A percentile compares a stretch with the other conserved stretches of the same genome.
Evolutionary conservation across 2,797 vertebrate species (phyloP).

Genomic region (Etheostoma nigrum): DNA sequence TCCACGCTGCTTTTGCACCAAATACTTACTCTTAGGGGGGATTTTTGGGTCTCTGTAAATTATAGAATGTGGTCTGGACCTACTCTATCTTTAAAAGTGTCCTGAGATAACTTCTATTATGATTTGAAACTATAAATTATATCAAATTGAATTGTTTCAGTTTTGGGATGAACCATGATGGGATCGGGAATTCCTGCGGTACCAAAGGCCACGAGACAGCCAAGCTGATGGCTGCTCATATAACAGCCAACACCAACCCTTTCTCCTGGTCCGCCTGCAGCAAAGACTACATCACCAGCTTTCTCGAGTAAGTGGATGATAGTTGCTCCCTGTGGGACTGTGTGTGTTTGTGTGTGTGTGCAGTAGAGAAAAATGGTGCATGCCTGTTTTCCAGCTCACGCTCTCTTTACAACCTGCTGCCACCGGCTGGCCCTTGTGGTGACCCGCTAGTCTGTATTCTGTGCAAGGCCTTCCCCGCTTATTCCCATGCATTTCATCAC

Average conservation of each 20-base stretch:
- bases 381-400: constrained; percentile 51
- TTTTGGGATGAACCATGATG: constrained; percentile 99
- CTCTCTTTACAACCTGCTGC: constrained; percentile 57
- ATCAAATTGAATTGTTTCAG: constrained; percentile 76
- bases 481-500: constrained; percentile 61
- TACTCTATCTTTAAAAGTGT: no score
- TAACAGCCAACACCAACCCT: constrained; percentile 99
- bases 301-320: constrained; percentile 96
- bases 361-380: constrained; percentile 40
- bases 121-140: no score
- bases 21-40: no score
- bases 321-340: constrained; percentile 47
- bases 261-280: constrained; percentile 99
- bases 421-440: constrained; percentile 56
- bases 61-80: no score
- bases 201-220: constrained; percentile 98
- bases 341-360: constrained; percentile 28
- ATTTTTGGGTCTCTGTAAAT: no score
- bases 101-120: no score
- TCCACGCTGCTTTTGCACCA: no score
- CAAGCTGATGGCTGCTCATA: constrained; percentile 99
- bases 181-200: constrained; percentile 97
- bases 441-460: constrained; percentile 47
- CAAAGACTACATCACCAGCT: constrained; percentile 99
- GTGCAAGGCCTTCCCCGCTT: constrained; percentile 39